phyloP scores from a whole-genome alignment of 2,113 vertebrate species.

The Danio rerio region DNA sequence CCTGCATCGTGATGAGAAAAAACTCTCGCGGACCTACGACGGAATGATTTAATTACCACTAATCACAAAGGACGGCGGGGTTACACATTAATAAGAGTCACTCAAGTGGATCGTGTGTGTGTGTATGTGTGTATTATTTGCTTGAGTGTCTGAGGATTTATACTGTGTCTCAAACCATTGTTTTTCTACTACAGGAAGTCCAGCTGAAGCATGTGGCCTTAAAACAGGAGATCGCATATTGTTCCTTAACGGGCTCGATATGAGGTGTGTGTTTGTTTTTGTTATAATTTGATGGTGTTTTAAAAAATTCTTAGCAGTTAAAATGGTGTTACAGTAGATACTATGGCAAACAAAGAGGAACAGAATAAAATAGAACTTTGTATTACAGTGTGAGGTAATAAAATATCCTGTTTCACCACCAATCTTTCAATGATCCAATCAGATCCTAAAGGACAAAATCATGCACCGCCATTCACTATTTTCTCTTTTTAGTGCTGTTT shows the following conservation, averaged over 20 bases:
- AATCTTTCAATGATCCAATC: no score
- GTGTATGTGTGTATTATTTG: not conserved
- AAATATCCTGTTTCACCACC: no score
- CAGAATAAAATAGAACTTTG: no score
- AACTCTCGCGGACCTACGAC: not conserved
- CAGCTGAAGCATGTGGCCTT: conserved; percentile 92
- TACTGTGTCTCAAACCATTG: conserved; percentile 10
- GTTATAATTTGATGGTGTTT: not conserved
- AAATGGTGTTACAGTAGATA: not conserved
- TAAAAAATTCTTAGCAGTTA: not conserved
- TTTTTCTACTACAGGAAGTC: conserved; percentile 82
- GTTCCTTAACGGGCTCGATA: conserved; percentile 97
- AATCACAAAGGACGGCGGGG: not conserved
- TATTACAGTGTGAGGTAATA: no score
- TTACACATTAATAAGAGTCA: not conserved
- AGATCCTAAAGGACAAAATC: no score
- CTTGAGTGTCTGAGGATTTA: not conserved
- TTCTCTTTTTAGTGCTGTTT: no score
- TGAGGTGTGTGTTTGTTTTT: conserved; percentile 83
- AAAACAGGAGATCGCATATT: conserved; percentile 92
- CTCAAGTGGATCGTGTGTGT: not conserved
- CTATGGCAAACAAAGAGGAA: not conserved
- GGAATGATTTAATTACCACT: not conserved
- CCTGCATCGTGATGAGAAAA: conserved; percentile 66
- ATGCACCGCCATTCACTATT: no score